A percentile compares a stretch with the other conserved stretches of the same genome.
Conservation (phyloP, 1,140 invertebrate genomes). For the Eciton burchellii region DNA sequence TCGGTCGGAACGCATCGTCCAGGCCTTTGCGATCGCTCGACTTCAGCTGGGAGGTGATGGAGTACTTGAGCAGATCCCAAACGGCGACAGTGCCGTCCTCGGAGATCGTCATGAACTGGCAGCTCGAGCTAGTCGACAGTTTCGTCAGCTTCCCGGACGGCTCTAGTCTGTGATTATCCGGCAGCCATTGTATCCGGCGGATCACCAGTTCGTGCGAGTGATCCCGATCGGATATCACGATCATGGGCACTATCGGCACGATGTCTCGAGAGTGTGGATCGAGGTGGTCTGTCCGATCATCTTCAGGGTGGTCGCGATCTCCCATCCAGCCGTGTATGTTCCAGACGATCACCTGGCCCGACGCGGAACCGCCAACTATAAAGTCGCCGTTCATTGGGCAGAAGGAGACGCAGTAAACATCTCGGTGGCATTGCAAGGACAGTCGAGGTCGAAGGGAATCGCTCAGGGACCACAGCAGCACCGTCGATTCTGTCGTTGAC, state of each 20-base stretch:
- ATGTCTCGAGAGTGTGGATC: not conserved
- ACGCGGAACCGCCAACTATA: slow-evolving; percentile 89
- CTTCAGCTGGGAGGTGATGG: not conserved
- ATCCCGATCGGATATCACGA: slow-evolving; percentile 86
- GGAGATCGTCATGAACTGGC: slow-evolving; percentile 88
- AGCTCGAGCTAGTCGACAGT: slow-evolving; percentile 47
- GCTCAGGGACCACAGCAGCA: slow-evolving; percentile 89
- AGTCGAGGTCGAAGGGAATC: slow-evolving; percentile 89
- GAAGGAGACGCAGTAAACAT: slow-evolving; percentile 88
- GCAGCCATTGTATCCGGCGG: slow-evolving; percentile 88
- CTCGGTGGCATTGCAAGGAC: slow-evolving; percentile 87
- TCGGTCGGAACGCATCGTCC: slow-evolving; percentile 35
- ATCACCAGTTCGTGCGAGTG: slow-evolving; percentile 87
- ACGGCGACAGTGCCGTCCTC: slow-evolving; percentile 88
- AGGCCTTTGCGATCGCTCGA: not conserved
- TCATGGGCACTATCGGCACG: slow-evolving; percentile 85
- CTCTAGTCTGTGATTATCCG: slow-evolving; percentile 86
- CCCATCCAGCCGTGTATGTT: slow-evolving; percentile 81
- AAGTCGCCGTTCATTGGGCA: slow-evolving; percentile 89
- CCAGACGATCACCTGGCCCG: slow-evolving; percentile 90
- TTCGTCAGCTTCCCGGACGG: slow-evolving; percentile 85
- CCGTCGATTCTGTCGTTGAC: slow-evolving; percentile 19
- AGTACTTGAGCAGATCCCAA: slow-evolving; percentile 87
- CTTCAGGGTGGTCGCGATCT: not conserved
- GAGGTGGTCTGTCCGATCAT: not conserved